Conservation (phyloP, 1,140 invertebrate genomes). For the Oncopeltus fasciatus region DNA sequence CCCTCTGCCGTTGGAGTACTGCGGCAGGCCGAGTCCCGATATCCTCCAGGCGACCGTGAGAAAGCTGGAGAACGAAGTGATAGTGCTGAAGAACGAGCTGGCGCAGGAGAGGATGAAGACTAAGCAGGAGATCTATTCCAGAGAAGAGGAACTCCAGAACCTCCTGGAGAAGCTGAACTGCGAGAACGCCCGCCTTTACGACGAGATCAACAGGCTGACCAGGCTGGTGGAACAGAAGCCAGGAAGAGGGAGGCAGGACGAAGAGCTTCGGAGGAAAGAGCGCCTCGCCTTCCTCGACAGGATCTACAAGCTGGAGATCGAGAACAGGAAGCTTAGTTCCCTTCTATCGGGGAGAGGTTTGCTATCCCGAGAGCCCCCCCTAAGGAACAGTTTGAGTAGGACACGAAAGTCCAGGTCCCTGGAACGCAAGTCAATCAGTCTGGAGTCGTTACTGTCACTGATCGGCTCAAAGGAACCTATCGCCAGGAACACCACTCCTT, state of each 20-base stretch:
- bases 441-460: too few species aligned
- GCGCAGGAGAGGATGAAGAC: not conserved
- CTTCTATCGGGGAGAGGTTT: not conserved
- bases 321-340: not conserved
- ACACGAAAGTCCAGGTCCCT: too few species aligned
- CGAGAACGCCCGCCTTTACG: not conserved
- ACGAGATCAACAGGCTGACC: not conserved
- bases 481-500: too few species aligned
- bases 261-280: not conserved
- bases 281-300: not conserved
- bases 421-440: too few species aligned
- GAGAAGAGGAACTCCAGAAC: not conserved
- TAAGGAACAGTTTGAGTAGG: too few species aligned
- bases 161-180: not conserved
- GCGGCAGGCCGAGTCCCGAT: conserved; percentile 22
- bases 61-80: conserved; percentile 13
- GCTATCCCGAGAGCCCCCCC: not conserved
- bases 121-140: not conserved
- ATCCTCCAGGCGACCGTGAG: conserved; percentile 24
- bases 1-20: conserved; percentile 24
- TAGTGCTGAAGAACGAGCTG: not conserved
- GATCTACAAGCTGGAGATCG: not conserved
- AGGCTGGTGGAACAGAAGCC: too few species aligned
- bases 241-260: not conserved
- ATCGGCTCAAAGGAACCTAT: too few species aligned